These are phyloP conservation scores for Drepana arcuata DNA, from an alignment of 1,140 invertebrate species.

Conservation along the genomic window DNA sequence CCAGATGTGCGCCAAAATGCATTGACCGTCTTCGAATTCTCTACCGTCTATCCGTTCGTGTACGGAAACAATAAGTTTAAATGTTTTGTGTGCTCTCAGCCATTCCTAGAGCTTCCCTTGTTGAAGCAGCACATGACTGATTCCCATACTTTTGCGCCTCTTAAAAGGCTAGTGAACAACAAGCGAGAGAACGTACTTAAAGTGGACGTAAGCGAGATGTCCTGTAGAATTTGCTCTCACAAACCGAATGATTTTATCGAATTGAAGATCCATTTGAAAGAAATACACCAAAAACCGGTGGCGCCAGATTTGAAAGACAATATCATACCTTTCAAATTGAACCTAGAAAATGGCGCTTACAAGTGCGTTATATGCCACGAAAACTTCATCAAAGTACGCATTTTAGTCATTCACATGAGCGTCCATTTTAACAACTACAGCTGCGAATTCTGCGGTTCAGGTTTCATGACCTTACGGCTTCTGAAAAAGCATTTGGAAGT, in stretches of 20 bases:
- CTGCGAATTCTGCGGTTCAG: constrained; percentile 69
- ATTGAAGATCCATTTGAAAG: constrained; percentile 45
- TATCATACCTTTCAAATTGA: constrained; percentile 54
- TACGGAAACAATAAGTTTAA: constrained; percentile 60
- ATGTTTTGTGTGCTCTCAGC: constrained; percentile 53
- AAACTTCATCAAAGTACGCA: constrained; percentile 68
- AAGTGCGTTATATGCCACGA: constrained; percentile 73
- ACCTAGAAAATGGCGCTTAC: constrained; percentile 27
- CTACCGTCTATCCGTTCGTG: constrained; percentile 53
- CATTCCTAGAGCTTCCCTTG: constrained; percentile 37
- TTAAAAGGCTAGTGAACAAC: constrained; percentile 53
- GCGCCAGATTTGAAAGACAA: constrained; percentile 49
- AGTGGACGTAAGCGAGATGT: constrained; percentile 46
- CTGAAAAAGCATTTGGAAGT: constrained; percentile 69
- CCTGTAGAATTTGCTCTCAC: constrained; percentile 39
- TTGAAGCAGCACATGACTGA: constrained; percentile 45
- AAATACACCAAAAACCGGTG: constrained; percentile 42
- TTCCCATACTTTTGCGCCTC: constrained; percentile 34
- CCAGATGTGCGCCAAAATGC: constrained; percentile 46
- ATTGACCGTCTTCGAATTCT: constrained; percentile 48
- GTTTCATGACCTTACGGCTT: constrained; percentile 68
- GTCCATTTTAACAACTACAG: constrained; percentile 63
- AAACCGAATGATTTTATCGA: constrained; percentile 28
- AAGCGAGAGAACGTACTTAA: constrained; percentile 47
- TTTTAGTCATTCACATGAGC: constrained; percentile 61